Evolutionary conservation across 1,140 invertebrate species (phyloP), one percentile per base, ranked within the genome.

Genomic region (Brachionus rotundiformis): DNA sequence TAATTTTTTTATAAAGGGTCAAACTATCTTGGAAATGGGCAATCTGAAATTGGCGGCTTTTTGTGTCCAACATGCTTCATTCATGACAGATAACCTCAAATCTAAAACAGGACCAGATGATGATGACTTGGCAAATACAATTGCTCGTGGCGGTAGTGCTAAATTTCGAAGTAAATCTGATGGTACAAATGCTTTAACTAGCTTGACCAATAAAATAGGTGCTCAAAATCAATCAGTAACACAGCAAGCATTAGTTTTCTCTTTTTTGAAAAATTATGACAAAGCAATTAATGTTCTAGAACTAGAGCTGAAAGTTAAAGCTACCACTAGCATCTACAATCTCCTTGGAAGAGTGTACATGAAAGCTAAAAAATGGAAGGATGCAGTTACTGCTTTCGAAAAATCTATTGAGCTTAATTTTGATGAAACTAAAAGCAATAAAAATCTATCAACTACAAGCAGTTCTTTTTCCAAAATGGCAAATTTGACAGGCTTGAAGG

Each of bases 211-310:
- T 44, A 27, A 8, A 27, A 39, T 27, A 0, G 5, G 6, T 13
- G 33, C 25, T 36, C 83, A 86, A 47, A 86, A 84, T 76, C 84
- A 85, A 63, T 84, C 83, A 31, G 84, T 87, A 0, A 87, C 86
- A 36, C 87, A 88, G 82, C 85, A 87, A 82, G 87, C 87, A 44
- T 84, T 88, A 7, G 87, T 88, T 3, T 86, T 87, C 81, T 85
- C 86, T 11, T 88, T 88, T 86, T 83, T 88, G 3, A 87, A 87
- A 76, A 87, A 88, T 82, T 87, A 87, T 83, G 85, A 85, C 3
- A 80, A 87, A 86, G 87, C 87, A 31, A 86, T 88, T 49, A 85
- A 85, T 27, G 87, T 86, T 0, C 83, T 88, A 13, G 59, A 82
- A 23, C 36, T 82, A 47, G 87, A 86, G 7, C 84, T 85, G 0